Conservation (phyloP, 2,888 invertebrate species). For the Clunio marinus region DNA sequence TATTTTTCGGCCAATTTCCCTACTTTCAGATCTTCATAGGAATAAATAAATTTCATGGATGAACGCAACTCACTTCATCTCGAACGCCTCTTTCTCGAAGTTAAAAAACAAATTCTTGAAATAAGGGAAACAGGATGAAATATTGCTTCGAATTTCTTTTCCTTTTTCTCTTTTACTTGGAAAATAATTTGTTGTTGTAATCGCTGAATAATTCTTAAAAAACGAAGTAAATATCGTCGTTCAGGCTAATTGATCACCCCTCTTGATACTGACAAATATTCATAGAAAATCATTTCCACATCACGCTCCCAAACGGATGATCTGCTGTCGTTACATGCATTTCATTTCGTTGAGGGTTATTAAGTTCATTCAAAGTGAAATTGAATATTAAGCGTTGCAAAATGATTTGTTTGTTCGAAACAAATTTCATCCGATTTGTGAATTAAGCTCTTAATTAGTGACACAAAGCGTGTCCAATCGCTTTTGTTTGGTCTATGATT, state of each 20-base stretch:
- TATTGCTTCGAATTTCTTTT: not conserved
- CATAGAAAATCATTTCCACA: conserved; percentile 34
- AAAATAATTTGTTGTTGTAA: not conserved
- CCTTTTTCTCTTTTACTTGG: too few relatives aligned
- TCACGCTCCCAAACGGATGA: conserved; percentile 23
- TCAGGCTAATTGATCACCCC: conserved; percentile 52
- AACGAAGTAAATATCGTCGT: conserved; percentile 41
- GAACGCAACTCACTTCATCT: conserved; percentile 23
- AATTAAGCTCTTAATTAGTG: conserved; percentile 22
- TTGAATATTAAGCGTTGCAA: conserved; percentile 32
- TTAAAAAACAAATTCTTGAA: not conserved
- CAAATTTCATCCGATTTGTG: conserved; percentile 36
- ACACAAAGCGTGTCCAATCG: not conserved
- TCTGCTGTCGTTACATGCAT: not conserved
- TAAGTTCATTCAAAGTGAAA: not conserved
- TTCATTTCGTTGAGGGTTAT: conserved; percentile 13
- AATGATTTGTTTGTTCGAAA: conserved; percentile 23
- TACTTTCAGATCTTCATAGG: too few relatives aligned
- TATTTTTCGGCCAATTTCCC: not conserved
- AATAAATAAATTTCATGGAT: not conserved
- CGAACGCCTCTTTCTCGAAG: conserved; percentile 14
- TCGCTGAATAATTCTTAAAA: not conserved
- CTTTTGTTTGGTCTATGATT: conserved; percentile 22
- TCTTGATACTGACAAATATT: conserved; percentile 44
- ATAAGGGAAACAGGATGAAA: not conserved